Evolutionary conservation across 2,888 invertebrate genomes (phyloP).

Genomic region (Lepas anatifera): DNA sequence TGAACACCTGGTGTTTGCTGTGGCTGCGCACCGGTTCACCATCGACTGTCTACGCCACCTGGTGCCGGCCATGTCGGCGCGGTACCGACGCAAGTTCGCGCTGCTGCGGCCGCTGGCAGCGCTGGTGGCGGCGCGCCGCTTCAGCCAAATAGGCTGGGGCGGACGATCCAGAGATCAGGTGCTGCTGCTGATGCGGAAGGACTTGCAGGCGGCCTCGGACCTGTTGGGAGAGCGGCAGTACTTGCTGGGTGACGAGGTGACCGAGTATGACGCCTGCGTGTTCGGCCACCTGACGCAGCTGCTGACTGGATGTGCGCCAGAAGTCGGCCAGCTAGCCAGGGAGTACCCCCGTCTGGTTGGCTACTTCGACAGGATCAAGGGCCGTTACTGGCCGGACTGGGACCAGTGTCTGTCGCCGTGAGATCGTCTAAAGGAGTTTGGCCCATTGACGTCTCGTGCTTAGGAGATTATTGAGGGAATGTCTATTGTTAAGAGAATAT

Average conservation of each 20-base stretch:
- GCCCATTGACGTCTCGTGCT: too few relatives aligned
- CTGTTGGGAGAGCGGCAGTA: constrained; percentile 23
- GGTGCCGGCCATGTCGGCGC: neutral
- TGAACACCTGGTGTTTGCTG: constrained; percentile 28
- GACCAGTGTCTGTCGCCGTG: too few relatives aligned
- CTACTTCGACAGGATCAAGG: constrained; percentile 32
- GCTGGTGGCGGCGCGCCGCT: too few relatives aligned
- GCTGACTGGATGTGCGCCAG: constrained; percentile 29
- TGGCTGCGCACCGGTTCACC: neutral
- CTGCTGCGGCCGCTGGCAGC: neutral
- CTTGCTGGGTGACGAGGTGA: constrained; percentile 31
- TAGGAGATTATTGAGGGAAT: too few relatives aligned
- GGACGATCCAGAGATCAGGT: too few relatives aligned
- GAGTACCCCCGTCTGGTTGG: constrained; percentile 30
- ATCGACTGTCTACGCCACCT: neutral
- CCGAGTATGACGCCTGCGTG: constrained; percentile 33
- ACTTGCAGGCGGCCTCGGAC: neutral
- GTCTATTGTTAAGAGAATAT: too few relatives aligned
- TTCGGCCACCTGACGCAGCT: constrained; percentile 35
- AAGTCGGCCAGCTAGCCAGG: constrained; percentile 29
- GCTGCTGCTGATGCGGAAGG: neutral
- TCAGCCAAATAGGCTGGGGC: too few relatives aligned
- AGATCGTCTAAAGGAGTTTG: too few relatives aligned
- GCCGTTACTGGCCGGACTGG: constrained; percentile 35
- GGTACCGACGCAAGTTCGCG: neutral